A percentile compares a stretch with the other conserved stretches of the same genome.
Conservation (phyloP, 2,888 invertebrate genomes). For the Branchipolynoe longqiensis region DNA sequence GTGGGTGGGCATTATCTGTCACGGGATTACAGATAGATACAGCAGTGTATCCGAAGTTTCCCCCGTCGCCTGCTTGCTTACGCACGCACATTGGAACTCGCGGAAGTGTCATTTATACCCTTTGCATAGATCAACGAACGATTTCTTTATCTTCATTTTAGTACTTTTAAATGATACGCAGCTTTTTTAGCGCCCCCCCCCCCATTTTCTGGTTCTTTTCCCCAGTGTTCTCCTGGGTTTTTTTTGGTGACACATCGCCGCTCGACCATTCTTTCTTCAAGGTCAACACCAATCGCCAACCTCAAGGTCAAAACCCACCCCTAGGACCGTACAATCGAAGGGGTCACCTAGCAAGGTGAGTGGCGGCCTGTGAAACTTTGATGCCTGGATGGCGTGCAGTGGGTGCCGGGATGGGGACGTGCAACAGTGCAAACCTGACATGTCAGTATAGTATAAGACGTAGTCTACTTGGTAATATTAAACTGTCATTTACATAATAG, state of each 20-base stretch:
- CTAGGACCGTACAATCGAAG: not conserved
- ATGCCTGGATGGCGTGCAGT: constrained; percentile 38
- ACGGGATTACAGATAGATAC: no score
- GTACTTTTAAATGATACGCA: constrained; percentile 31
- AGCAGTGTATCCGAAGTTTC: no score
- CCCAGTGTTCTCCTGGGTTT: no score
- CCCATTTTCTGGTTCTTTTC: no score
- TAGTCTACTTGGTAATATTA: constrained; percentile 51
- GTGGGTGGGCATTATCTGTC: no score
- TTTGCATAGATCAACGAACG: constrained; percentile 47
- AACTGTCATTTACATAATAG: constrained; percentile 53
- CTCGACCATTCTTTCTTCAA: not conserved
- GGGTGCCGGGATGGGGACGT: constrained; percentile 30
- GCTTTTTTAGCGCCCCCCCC: no score
- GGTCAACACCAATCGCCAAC: not conserved
- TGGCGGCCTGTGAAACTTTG: not conserved
- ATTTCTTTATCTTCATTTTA: no score
- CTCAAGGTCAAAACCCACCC: not conserved
- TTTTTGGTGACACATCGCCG: constrained; percentile 36
- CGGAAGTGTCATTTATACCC: constrained; percentile 28
- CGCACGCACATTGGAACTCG: not conserved
- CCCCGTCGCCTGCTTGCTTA: constrained; percentile 9
- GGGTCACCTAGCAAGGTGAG: constrained; percentile 4
- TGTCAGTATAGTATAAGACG: constrained; percentile 48
- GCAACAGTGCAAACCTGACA: constrained; percentile 49